phyloP scores from a whole-genome alignment of 1,140 invertebrate genomes.

The Drosophila nasuta region DNA sequence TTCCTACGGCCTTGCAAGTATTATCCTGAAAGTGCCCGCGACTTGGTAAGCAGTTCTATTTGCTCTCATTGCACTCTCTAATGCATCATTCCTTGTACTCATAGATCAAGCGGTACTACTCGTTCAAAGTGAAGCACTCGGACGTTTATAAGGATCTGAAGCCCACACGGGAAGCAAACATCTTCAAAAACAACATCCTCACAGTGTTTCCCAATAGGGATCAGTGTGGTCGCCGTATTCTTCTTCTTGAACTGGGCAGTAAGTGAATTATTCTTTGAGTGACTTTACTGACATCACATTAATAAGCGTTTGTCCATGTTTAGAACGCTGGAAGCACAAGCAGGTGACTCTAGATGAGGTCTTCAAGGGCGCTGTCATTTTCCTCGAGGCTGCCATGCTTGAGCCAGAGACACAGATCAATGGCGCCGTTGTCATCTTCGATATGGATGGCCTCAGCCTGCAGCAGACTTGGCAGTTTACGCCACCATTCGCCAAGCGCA shows the following conservation, averaged over 20 bases:
- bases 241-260: conserved; percentile 92
- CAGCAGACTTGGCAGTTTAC: conserved; percentile 94
- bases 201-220: conserved; percentile 91
- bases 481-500: conserved; percentile 92
- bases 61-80: background rate
- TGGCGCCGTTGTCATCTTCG: conserved; percentile 92
- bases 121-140: conserved; percentile 91
- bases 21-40: conserved; percentile 91
- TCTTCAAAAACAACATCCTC: conserved; percentile 92
- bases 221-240: conserved; percentile 89
- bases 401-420: conserved; percentile 91
- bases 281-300: conserved; percentile 5
- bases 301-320: conserved; percentile 17
- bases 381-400: conserved; percentile 91
- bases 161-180: conserved; percentile 90
- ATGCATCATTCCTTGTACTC: background rate
- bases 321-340: conserved; percentile 94
- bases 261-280: conserved; percentile 83
- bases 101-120: conserved; percentile 92
- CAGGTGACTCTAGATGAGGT: conserved; percentile 92
- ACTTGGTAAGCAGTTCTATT: conserved; percentile 87
- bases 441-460: conserved; percentile 92
- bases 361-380: conserved; percentile 92
- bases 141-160: conserved; percentile 89
- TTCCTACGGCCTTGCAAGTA: conserved; percentile 93